Conservation (phyloP, 2,888 invertebrate species). For the Zeuzera pyrina region DNA sequence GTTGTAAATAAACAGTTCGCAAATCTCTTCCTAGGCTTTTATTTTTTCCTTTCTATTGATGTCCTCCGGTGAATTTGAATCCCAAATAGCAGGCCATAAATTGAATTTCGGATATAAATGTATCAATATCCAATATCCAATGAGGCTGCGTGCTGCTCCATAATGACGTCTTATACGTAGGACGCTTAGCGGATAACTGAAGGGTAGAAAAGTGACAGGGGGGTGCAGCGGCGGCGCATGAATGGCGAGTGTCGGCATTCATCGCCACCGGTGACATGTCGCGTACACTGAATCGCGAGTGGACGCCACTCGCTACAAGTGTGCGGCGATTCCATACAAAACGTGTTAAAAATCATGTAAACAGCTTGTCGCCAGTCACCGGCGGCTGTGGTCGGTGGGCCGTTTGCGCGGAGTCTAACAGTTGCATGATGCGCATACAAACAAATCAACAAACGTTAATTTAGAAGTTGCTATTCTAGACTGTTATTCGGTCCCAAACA, state of each 20-base stretch:
- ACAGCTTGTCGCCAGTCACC: conserved; percentile 4
- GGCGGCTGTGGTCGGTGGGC: conserved; percentile 6
- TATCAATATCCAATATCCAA: neutral
- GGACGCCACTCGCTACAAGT: conserved; percentile 8
- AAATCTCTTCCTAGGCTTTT: conserved; percentile 2
- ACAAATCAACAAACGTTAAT: too few species aligned
- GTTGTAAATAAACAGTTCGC: conserved; percentile 1
- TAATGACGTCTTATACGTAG: neutral
- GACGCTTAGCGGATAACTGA: conserved; percentile 5
- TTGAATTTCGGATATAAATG: neutral
- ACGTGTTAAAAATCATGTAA: conserved; percentile 5
- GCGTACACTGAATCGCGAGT: conserved; percentile 9
- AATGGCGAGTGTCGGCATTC: conserved; percentile 8
- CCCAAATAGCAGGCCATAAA: neutral
- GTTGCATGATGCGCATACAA: too few species aligned
- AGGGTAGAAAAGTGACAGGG: too few species aligned
- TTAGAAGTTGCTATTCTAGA: too few species aligned
- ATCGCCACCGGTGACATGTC: conserved; percentile 7
- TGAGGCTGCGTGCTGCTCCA: conserved; percentile 1
- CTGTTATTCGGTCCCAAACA: too few species aligned
- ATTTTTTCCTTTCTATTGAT: neutral
- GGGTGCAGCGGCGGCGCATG: neutral
- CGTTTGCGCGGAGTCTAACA: conserved; percentile 5
- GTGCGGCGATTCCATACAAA: too few species aligned
- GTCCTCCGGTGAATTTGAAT: neutral